Percentiles rank a stretch among this genome's conserved stretches.
Conservation (phyloP, 2,888 invertebrate species). For the Tupiocoris notatus region DNA sequence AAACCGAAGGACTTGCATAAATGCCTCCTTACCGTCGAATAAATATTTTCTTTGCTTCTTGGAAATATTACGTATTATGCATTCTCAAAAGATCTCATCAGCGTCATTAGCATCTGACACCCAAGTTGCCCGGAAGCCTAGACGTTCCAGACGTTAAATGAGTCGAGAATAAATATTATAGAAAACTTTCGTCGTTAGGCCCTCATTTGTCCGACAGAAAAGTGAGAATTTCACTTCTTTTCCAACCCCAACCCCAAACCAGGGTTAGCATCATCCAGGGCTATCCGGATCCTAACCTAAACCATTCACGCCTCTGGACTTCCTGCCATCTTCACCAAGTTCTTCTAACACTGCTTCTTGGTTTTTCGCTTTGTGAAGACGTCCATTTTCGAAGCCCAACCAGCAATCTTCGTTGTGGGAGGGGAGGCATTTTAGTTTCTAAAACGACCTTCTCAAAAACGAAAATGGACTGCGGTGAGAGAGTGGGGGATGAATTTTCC, state of each 20-base stretch:
- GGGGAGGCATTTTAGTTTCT: conserved; percentile 5
- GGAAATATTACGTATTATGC: no score
- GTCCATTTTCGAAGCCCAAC: not conserved
- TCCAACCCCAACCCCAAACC: conserved; percentile 11
- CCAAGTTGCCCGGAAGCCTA: not conserved
- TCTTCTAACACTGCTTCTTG: no score
- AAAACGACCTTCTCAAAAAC: conserved; percentile 20
- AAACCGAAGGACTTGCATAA: no score
- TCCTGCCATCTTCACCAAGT: conserved; percentile 15
- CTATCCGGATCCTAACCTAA: conserved; percentile 8
- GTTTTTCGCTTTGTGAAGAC: conserved; percentile 12
- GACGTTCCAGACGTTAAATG: conserved; percentile 31
- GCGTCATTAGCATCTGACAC: not conserved
- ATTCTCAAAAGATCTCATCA: no score
- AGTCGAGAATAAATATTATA: conserved; percentile 41
- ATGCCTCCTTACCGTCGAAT: no score
- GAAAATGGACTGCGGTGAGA: not conserved
- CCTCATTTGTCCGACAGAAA: conserved; percentile 44
- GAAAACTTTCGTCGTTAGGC: conserved; percentile 47
- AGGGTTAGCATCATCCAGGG: not conserved
- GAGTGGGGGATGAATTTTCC: conserved; percentile 27
- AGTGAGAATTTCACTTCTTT: conserved; percentile 33
- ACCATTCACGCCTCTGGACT: conserved; percentile 19
- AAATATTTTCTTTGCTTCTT: no score
- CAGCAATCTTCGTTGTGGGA: not conserved